Conservation (phyloP, 2,797 vertebrate genomes). For the Acomys russatus region DNA sequence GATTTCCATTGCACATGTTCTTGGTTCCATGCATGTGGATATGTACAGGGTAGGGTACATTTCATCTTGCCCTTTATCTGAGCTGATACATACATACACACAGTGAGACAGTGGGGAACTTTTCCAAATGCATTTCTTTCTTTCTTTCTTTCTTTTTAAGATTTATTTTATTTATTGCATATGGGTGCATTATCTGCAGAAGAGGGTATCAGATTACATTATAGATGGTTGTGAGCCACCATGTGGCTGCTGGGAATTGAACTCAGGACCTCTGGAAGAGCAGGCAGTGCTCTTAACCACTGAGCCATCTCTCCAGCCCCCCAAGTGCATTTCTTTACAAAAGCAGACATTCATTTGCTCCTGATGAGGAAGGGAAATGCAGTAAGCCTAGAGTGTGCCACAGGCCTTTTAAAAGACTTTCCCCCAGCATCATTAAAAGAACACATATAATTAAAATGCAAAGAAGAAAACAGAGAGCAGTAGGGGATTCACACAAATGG, state of each 20-base stretch:
- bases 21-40: background rate
- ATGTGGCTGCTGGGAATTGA: too few species aligned
- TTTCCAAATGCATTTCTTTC: background rate
- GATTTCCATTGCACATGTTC: background rate
- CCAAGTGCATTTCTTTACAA: background rate
- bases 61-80: background rate
- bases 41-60: background rate
- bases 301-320: too few species aligned
- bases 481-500: background rate
- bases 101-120: background rate
- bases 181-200: too few species aligned
- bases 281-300: too few species aligned
- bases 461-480: conserved; percentile 59
- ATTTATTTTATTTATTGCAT: too few species aligned
- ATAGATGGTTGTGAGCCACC: too few species aligned
- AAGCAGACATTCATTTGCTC: background rate
- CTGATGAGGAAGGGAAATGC: background rate
- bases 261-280: too few species aligned
- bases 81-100: background rate
- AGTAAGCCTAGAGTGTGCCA: background rate
- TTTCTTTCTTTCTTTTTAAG: too few species aligned
- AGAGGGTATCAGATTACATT: too few species aligned
- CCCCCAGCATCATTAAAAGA: conserved; percentile 49
- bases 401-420: conserved; percentile 48
- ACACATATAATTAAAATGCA: conserved; percentile 71